Evolutionary conservation across 2,888 invertebrate species (phyloP).

Genomic region (Plagodis pulveraria): DNA sequence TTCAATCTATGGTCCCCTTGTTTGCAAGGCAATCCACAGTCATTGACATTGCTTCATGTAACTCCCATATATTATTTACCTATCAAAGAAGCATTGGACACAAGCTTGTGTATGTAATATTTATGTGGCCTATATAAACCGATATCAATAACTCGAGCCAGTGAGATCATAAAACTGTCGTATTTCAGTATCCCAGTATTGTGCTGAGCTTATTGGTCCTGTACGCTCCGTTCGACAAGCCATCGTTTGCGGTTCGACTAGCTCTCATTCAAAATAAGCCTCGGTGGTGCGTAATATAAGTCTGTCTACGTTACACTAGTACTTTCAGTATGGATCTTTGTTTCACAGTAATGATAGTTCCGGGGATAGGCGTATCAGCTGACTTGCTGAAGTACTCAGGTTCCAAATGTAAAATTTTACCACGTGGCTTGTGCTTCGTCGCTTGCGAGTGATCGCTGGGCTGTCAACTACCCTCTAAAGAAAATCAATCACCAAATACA

Average conservation of each 20-base stretch:
- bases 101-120: no score
- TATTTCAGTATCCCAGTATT: conserved; percentile 7
- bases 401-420: no score
- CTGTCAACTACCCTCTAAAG: no score
- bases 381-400: background rate
- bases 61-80: no score
- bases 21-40: no score
- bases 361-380: background rate
- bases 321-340: conserved; percentile 1
- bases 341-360: background rate
- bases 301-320: background rate
- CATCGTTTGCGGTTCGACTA: conserved; percentile 56
- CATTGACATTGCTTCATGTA: no score
- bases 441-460: no score
- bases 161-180: conserved; percentile 2
- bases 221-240: conserved; percentile 47
- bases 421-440: no score
- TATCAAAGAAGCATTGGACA: no score
- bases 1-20: no score
- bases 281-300: conserved; percentile 37
- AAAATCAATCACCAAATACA: no score
- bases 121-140: no score
- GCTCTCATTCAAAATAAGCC: conserved; percentile 58
- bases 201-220: conserved; percentile 13
- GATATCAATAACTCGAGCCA: background rate